Evolutionary conservation across 2,797 vertebrate genomes (phyloP).

Genomic region (Phrynocephalus vlangalii): DNA sequence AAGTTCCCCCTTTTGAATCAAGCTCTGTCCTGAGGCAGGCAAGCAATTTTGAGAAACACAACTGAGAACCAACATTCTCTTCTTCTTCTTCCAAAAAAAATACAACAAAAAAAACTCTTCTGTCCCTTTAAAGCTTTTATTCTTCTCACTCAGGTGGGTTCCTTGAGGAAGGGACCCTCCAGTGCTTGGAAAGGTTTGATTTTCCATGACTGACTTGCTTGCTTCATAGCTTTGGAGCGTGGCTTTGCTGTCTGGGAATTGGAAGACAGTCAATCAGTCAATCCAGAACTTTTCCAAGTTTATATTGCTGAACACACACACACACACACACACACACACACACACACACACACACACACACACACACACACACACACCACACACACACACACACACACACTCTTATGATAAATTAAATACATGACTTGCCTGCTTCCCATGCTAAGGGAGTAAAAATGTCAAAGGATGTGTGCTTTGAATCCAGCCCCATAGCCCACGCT

Average conservation of each 20-base stretch:
- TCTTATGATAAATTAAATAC: not conserved
- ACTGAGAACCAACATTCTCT: not conserved
- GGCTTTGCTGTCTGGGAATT: not conserved
- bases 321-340: too few species aligned
- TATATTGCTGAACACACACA: not conserved
- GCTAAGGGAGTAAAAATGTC: too few species aligned
- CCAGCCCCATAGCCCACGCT: not conserved
- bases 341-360: too few species aligned
- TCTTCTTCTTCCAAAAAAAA: not conserved
- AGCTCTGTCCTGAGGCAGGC: not conserved
- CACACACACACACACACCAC: too few species aligned
- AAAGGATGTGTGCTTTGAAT: not conserved
- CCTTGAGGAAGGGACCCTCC: not conserved
- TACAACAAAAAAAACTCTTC: not conserved
- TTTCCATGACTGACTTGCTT: not conserved
- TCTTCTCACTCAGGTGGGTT: not conserved
- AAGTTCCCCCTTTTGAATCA: not conserved
- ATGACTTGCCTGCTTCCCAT: too few species aligned
- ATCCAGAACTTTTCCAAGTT: not conserved
- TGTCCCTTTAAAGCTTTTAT: not conserved
- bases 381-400: too few species aligned
- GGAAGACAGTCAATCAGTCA: not conserved
- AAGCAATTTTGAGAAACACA: not conserved
- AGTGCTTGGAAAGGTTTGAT: not conserved
- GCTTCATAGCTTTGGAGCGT: not conserved